Evolutionary conservation across 2,888 invertebrate species (phyloP).

Genomic region (Agriopis leucophaearia): DNA sequence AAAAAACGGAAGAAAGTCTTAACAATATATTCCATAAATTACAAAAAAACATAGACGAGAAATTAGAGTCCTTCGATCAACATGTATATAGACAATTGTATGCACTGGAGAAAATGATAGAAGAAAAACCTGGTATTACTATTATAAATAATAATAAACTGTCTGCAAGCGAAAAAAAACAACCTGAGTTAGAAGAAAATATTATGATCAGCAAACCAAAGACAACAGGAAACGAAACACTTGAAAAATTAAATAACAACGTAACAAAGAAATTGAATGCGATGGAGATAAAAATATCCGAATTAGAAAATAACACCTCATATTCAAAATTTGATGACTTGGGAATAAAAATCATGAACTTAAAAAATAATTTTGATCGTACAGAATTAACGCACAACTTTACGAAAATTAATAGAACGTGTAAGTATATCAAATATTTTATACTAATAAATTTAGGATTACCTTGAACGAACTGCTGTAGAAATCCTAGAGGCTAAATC

Average conservation of each 20-base stretch:
- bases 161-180: neutral
- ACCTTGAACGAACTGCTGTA: no score
- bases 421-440: no score
- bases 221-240: neutral
- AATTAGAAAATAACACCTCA: no score
- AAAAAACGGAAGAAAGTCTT: no score
- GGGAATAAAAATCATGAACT: no score
- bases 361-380: no score
- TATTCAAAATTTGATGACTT: no score
- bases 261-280: neutral
- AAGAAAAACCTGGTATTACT: neutral
- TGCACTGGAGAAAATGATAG: neutral
- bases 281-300: no score
- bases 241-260: no score
- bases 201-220: neutral
- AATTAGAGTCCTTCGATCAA: neutral
- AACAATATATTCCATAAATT: neutral
- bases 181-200: neutral
- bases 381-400: no score
- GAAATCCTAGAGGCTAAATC: no score
- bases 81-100: neutral
- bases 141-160: neutral
- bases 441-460: no score
- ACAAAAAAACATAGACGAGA: neutral
- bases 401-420: neutral